phyloP scores from a whole-genome alignment of 2,797 vertebrate genomes.

The Phalanger gymnotis region DNA sequence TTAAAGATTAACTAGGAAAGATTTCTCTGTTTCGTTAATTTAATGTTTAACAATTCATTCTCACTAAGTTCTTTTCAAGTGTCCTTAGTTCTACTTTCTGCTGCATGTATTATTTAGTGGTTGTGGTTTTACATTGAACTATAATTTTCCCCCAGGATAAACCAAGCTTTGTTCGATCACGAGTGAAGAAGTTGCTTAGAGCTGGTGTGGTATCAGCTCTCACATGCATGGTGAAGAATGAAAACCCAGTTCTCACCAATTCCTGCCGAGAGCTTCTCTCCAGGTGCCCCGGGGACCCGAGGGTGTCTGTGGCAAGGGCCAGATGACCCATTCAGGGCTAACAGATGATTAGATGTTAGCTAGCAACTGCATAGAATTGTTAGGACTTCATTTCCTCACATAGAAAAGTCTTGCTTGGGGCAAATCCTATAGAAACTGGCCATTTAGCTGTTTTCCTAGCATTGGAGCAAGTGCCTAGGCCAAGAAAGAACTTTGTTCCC shows the following conservation, averaged over 20 bases:
- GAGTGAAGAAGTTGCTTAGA: conserved; percentile 91
- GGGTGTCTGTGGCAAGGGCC: not conserved
- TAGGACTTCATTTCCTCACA: not conserved
- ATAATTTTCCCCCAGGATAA: conserved; percentile 89
- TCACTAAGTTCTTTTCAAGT: not conserved
- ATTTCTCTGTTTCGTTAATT: not conserved
- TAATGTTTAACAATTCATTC: not conserved
- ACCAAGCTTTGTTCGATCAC: conserved; percentile 88
- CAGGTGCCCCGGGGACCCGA: conserved; percentile 84
- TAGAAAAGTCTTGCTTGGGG: not conserved
- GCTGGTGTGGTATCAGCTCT: conserved; percentile 95
- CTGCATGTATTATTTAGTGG: not conserved
- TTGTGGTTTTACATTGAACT: not conserved
- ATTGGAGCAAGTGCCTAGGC: not conserved
- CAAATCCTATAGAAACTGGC: not conserved
- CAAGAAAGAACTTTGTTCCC: not conserved
- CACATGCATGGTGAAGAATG: conserved; percentile 96
- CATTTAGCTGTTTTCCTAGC: not conserved
- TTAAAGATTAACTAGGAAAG: not conserved
- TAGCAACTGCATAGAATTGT: not conserved
- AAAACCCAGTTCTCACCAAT: conserved; percentile 92
- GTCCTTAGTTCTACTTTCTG: not conserved
- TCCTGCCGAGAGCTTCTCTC: conserved; percentile 94
- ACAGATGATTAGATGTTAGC: not conserved
- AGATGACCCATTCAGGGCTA: not conserved